These are phyloP conservation scores for Kradibia gibbosae DNA, from an alignment of 1,140 invertebrate species.

Conservation along the genomic window DNA sequence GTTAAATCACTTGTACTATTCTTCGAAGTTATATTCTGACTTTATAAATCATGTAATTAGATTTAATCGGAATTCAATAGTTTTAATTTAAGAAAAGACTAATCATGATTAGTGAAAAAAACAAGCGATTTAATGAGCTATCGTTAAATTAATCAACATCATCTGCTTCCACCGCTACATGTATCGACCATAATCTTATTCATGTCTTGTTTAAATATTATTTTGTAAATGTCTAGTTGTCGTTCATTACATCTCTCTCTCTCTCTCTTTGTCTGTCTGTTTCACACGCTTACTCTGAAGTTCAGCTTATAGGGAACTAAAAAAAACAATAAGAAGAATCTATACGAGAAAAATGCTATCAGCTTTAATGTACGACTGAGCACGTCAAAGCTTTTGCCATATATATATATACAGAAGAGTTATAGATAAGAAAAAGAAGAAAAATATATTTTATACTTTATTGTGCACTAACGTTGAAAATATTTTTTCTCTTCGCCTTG, in stretches of 20 bases:
- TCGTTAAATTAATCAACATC: conserved; percentile 39
- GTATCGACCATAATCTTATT: conserved; percentile 30
- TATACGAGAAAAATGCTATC: conserved; percentile 23
- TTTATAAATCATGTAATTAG: too few relatives aligned
- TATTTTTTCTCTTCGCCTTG: not conserved
- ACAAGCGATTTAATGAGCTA: not conserved
- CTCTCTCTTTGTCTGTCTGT: not conserved
- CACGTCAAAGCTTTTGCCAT: conserved; percentile 34
- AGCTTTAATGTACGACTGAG: conserved; percentile 39
- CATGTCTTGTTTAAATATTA: conserved; percentile 5
- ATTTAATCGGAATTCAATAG: too few relatives aligned
- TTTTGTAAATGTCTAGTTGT: not conserved
- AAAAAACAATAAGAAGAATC: not conserved
- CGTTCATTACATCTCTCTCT: conserved; percentile 14
- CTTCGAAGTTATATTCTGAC: too few relatives aligned
- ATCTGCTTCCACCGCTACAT: conserved; percentile 6
- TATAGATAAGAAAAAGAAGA: not conserved
- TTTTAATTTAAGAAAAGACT: too few relatives aligned
- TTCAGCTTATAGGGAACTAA: not conserved
- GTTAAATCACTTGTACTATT: too few relatives aligned
- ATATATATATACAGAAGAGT: not conserved
- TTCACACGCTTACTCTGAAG: not conserved
- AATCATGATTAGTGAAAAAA: not conserved
- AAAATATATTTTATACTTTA: conserved; percentile 2
- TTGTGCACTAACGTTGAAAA: not conserved